Conservation (phyloP, 2,888 invertebrate genomes). For the Pegoplata infirma region DNA sequence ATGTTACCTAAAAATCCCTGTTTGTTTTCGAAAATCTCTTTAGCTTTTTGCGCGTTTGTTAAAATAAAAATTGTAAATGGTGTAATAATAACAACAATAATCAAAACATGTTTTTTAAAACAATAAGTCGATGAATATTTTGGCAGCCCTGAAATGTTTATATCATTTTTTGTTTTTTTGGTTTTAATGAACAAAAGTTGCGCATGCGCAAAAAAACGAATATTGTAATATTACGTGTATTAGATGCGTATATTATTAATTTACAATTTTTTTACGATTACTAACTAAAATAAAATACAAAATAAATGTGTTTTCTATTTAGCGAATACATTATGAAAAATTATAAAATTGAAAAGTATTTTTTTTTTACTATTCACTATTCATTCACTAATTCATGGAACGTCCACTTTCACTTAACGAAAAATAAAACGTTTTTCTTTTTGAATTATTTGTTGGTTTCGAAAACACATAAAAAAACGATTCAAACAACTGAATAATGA, state of each 20-base stretch:
- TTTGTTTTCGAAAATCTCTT: too few species aligned
- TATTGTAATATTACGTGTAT: constrained; percentile 50
- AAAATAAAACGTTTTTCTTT: constrained; percentile 54
- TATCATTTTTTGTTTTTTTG: constrained; percentile 31
- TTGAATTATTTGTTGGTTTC: constrained; percentile 24
- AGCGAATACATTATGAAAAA: constrained; percentile 1
- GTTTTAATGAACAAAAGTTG: constrained; percentile 40
- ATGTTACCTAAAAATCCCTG: too few species aligned
- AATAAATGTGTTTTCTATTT: constrained; percentile 24
- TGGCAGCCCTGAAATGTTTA: constrained; percentile 53
- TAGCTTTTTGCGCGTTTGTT: too few species aligned
- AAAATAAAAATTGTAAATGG: too few species aligned
- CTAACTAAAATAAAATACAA: not conserved
- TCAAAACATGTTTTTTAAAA: constrained; percentile 33
- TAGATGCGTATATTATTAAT: constrained; percentile 19
- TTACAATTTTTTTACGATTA: constrained; percentile 8
- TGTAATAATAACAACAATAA: not conserved
- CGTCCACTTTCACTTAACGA: constrained; percentile 59
- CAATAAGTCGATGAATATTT: constrained; percentile 25
- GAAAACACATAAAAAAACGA: constrained; percentile 17
- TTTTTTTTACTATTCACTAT: constrained; percentile 19
- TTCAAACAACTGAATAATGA: constrained; percentile 9
- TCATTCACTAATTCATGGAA: constrained; percentile 48
- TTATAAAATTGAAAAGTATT: not conserved
- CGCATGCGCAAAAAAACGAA: constrained; percentile 47